Evolutionary conservation across 2,113 vertebrate genomes (phyloP).

Genomic region (Neotoma lepida): DNA sequence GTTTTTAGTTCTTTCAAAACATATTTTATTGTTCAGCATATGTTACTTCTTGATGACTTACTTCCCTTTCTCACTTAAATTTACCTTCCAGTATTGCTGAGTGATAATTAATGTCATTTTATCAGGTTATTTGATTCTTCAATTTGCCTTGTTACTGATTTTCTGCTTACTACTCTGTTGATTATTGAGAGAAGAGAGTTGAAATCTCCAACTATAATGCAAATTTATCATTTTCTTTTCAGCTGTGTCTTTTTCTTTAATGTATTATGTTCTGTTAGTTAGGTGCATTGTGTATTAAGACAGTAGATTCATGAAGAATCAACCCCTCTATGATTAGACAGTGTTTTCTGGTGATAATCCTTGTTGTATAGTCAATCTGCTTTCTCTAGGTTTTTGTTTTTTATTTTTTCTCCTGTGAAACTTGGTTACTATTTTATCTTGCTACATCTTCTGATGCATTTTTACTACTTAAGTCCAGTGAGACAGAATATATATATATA

Average conservation of each 20-base stretch:
- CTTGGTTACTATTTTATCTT: not conserved
- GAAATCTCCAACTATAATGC: not conserved
- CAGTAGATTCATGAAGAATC: conserved; percentile 8
- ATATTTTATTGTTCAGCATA: not conserved
- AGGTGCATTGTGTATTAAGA: not conserved
- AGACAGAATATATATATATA: not conserved
- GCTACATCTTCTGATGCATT: not conserved
- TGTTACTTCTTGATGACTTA: conserved; percentile 36
- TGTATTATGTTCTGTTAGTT: conserved; percentile 20
- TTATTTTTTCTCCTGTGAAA: not conserved
- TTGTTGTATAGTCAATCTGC: not conserved
- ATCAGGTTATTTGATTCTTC: conserved; percentile 22
- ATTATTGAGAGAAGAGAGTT: not conserved
- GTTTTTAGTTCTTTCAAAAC: conserved; percentile 43
- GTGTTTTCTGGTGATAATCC: not conserved
- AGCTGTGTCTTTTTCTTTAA: not conserved
- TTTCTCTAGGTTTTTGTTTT: not conserved
- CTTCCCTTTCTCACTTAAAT: not conserved
- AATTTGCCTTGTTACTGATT: not conserved
- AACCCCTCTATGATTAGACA: not conserved
- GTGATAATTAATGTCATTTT: not conserved
- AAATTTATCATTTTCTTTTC: conserved; percentile 16
- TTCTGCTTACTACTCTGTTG: conserved; percentile 14
- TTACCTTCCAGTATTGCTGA: not conserved
- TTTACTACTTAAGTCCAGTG: not conserved